Conservation (phyloP, 2,113 vertebrate genomes). For the Tetrax tetrax region DNA sequence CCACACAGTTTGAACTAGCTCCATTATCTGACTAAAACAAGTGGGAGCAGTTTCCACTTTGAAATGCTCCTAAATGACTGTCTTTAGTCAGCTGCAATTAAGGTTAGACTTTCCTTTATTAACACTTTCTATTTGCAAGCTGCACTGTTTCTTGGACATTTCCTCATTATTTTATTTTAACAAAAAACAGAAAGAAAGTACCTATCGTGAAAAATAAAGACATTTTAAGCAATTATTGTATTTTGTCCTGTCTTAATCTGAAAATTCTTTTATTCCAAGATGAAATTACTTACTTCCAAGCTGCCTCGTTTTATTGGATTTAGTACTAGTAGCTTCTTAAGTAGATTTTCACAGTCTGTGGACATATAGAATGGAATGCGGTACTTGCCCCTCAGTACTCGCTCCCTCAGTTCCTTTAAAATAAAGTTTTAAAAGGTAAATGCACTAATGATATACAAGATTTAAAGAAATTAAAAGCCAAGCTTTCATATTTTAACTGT, state of each 20-base stretch:
- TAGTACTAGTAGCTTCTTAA: slow-evolving; percentile 94
- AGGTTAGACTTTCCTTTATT: neutral
- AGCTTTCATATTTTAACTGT: neutral
- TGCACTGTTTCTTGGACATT: neutral
- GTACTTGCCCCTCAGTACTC: slow-evolving; percentile 94
- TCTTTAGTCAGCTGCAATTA: neutral
- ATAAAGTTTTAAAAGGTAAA: neutral
- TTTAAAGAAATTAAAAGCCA: neutral
- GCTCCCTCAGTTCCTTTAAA: slow-evolving; percentile 90
- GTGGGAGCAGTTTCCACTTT: neutral
- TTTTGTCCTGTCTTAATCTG: neutral
- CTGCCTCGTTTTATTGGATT: slow-evolving; percentile 95
- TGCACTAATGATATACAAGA: neutral
- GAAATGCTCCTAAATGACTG: neutral
- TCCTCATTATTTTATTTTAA: neutral
- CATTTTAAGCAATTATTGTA: neutral
- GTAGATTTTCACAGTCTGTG: slow-evolving; percentile 98
- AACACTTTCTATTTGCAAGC: neutral
- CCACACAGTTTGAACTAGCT: neutral
- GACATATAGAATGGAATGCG: slow-evolving; percentile 99
- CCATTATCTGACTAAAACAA: neutral
- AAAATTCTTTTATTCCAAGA: neutral
- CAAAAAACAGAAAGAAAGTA: neutral
- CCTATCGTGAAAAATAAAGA: neutral
- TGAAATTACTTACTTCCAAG: slow-evolving; percentile 85